A percentile compares a stretch with the other conserved stretches of the same genome.
These are phyloP conservation scores for Scaptomyza parva DNA, from an alignment of 2,888 invertebrate species.

Conservation along the genomic window DNA sequence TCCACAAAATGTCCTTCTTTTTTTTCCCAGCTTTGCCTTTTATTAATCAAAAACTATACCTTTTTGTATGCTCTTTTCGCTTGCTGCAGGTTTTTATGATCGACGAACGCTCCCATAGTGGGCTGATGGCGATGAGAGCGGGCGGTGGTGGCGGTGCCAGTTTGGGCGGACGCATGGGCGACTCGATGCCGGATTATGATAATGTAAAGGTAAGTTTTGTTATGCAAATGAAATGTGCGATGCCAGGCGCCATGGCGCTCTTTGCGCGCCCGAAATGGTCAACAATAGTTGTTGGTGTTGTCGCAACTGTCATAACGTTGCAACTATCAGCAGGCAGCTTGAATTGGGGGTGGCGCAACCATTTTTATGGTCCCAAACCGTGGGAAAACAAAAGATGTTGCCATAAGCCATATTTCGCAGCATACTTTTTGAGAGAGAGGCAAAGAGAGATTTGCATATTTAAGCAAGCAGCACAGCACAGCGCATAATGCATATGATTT, in stretches of 20 bases:
- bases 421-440: constrained; percentile 50
- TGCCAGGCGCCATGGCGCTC: constrained; percentile 24
- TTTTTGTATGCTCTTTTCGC: background rate
- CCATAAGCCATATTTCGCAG: constrained; percentile 56
- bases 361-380: constrained; percentile 52
- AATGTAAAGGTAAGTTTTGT: constrained; percentile 87
- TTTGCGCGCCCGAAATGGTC: constrained; percentile 48
- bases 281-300: constrained; percentile 48
- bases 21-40: background rate
- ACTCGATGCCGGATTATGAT: constrained; percentile 88
- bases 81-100: constrained; percentile 84
- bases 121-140: constrained; percentile 86
- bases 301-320: constrained; percentile 29
- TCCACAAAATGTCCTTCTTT: background rate
- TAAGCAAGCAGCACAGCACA: constrained; percentile 45
- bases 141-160: constrained; percentile 85
- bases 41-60: background rate
- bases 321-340: background rate
- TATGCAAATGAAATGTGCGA: constrained; percentile 64
- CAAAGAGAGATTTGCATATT: constrained; percentile 72
- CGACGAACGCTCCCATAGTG: constrained; percentile 87
- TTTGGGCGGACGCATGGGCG: constrained; percentile 85
- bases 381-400: constrained; percentile 75
- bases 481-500: constrained; percentile 61
- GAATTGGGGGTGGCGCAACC: constrained; percentile 26